A percentile compares a stretch with the other conserved stretches of the same genome.
These are phyloP conservation scores for Microtus montanus DNA, from an alignment of 2,113 vertebrate species.

Conservation along the genomic window DNA sequence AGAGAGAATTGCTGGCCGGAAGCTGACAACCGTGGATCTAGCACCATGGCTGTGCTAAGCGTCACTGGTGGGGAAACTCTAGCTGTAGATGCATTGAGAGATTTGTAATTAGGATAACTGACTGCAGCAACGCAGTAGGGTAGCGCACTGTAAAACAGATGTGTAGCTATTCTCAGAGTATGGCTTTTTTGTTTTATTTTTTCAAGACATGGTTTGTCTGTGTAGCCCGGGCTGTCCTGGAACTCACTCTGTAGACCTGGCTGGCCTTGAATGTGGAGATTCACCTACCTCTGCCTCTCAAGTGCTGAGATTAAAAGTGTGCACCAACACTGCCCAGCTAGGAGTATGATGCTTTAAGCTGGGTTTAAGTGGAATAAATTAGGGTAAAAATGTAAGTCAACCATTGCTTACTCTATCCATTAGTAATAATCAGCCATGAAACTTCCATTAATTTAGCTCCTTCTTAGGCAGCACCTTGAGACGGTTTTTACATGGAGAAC, in stretches of 20 bases:
- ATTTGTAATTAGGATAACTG: neutral
- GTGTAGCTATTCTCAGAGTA: neutral
- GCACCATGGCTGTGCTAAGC: neutral
- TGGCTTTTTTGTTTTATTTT: neutral
- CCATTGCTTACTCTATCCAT: constrained; percentile 21
- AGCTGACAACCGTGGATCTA: neutral
- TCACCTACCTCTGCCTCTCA: neutral
- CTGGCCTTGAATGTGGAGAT: neutral
- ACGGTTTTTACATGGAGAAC: neutral
- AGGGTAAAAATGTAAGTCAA: constrained; percentile 32
- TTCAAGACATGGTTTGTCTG: neutral
- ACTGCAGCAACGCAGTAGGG: neutral
- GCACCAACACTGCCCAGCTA: neutral
- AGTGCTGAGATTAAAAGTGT: neutral
- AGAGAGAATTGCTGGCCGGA: neutral
- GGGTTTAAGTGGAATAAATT: neutral
- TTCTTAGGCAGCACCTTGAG: neutral
- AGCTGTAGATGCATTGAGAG: neutral
- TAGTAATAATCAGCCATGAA: constrained; percentile 17
- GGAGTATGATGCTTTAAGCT: neutral
- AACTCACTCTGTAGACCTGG: neutral
- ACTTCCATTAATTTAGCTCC: neutral
- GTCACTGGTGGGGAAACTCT: neutral
- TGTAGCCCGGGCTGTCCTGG: neutral
- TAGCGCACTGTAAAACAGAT: neutral